Evolutionary conservation across 2,113 vertebrate species (phyloP), one percentile per base, ranked within the genome.

Genomic region (Pachycephala philippinensis): DNA sequence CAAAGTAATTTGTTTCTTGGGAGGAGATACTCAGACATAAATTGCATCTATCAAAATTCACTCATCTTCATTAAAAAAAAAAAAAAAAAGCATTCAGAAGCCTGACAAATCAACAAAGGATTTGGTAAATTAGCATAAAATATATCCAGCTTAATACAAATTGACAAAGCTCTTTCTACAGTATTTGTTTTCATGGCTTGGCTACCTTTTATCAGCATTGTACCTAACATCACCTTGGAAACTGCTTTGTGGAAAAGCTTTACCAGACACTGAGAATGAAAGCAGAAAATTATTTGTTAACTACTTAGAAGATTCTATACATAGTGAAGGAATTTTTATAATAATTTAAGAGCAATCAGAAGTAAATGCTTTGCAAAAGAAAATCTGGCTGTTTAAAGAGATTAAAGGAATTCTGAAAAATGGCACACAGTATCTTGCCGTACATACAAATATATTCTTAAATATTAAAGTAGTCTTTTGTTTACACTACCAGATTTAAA

Each of bases 91-190:
- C 52, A 84, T 93, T 77, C 79, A 80, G 65, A 89, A 89, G 27
- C 40, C 54, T 75, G 86, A 42, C 66, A 95, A 94, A 93, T 92
- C 77, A 90, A 95, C 87, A 97, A 93, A 88, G 69, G 89, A 37
- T 91, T 85, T 95, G 84, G 92, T 94, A 88, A 90, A 98, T 98
- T 98, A 98, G 96, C 97, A 98, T 98, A 98, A 98, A 97, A 98
- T 97, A 97, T 95, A 98, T 98, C 97, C 95, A 98, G 96, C 97
- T 98, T 98, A 95, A 79, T 90, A 93, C 82, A 95, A 97, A 91
- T 87, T 96, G 77, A 94, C 97, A 93, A 96, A 94, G 96, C 93
- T 94, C 87, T 93, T 91, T 94, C 83, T 97, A 87, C 85, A 95
- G 95, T 93, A 97, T 98, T 98, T 98, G 87, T 97, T 98, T 97